Base-by-base conservation (phyloP, 2,888 invertebrate genomes). In the Proisotoma minuta region DNA sequence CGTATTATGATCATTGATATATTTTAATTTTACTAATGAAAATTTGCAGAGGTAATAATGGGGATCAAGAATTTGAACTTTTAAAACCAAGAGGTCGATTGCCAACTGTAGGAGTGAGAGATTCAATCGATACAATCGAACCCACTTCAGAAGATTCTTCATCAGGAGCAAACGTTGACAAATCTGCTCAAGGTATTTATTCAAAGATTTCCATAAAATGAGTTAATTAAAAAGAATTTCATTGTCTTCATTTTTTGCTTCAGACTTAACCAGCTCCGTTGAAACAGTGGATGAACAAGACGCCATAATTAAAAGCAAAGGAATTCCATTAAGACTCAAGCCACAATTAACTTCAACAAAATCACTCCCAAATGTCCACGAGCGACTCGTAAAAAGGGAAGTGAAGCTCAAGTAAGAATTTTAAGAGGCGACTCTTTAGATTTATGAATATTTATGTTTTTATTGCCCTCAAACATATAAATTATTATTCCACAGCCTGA, bases 301-400 rank as follows among this genome's bases (percentile, higher is more conserved):
- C 40, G 59, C 52, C 23, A 69, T 69, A 28, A 63, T 71, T 20
- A 68, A 60, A 27, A 40, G 59, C 22, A 65, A 71, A 50, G 64
- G 64, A 20, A 59, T 69, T 22, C 66, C 69, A 34, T 62, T 65
- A 34, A 56, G 54, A 53, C 39, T 54, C 15, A 69, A 68, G 47
- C 67, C 68, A 4, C 62, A 62, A 53, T 58, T 71, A 22, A 62
- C 57, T n/a, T 68, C 65, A 18, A 69, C 71, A n/a, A 69, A 66
- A 49, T 68, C 68, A 12, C 59, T 71, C 39, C 71, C 71, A 52
- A 69, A 69, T 53, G 71, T 71, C 15, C 68, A 68, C 53, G 69
- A 69, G 29, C 58, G 70, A n/a, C 62, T 65, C 63, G 54, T 60
- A 23, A 67, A 60, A 40, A 57, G 65, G 22, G 65, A 65, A 64